Base-by-base conservation (phyloP, 1,140 invertebrate species). In the Nixonia krombeini region DNA sequence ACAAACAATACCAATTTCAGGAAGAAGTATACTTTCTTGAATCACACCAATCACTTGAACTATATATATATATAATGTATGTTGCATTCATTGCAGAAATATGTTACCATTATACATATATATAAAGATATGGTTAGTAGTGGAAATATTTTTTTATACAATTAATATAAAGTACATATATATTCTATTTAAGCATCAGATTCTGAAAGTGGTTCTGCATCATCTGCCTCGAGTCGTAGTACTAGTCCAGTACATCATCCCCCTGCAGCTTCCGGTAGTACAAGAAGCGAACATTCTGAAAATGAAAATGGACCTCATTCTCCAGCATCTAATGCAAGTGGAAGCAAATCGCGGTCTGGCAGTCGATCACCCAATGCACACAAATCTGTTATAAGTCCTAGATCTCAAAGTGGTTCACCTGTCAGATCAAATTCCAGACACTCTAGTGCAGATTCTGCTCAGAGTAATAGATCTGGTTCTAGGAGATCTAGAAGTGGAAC, bases 131-230 rank as follows among this genome's bases (percentile, higher is more conserved):
- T n/a, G n/a, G n/a, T n/a, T n/a, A n/a, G n/a, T n/a, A n/a, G n/a
- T n/a, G n/a, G n/a, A n/a, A n/a, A n/a, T n/a, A n/a, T n/a, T n/a
- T n/a, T n/a, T n/a, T n/a, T n/a, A n/a, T n/a, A n/a, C n/a, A n/a
- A n/a, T n/a, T n/a, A n/a, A n/a, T n/a, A n/a, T n/a, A n/a, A n/a
- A n/a, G n/a, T n/a, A n/a, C n/a, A n/a, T n/a, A n/a, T n/a, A n/a
- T n/a, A n/a, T n/a, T n/a, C n/a, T n/a, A n/a, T n/a, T n/a, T n/a
- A n/a, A 72, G 86, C 84, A 61, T 87, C 87, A 0, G 80, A 84
- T 10, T 87, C 87, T 0, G 85, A 86, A 1, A 85, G 81, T 65
- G 83, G 72, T 3, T 81, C 80, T 1, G 76, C 16, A n/a, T 82
- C 80, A 0, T 84, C 61, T 55, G 83, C 74, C 64, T 86, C 67